Percentiles rank a stretch among this genome's conserved stretches.
These are phyloP conservation scores for Paraescarpia echinospica DNA, from an alignment of 1,140 invertebrate genomes.

Conservation along the genomic window DNA sequence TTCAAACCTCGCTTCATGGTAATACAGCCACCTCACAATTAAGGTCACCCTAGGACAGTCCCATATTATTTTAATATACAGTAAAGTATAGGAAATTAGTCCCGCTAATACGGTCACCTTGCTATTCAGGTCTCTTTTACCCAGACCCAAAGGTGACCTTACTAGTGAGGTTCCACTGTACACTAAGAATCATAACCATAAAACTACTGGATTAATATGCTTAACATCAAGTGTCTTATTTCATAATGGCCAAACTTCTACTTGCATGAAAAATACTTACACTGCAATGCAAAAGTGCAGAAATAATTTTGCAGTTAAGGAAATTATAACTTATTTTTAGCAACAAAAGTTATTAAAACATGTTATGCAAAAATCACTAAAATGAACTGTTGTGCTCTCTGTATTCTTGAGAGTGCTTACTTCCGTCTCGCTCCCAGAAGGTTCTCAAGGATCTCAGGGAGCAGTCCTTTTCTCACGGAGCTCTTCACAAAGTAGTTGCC, in stretches of 20 bases:
- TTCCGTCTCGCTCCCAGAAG: slow-evolving; percentile 88
- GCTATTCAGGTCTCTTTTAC: too few species aligned
- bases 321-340: not conserved
- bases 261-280: not conserved
- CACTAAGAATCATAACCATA: too few species aligned
- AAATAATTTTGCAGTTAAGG: not conserved
- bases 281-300: not conserved
- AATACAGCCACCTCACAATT: too few species aligned
- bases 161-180: too few species aligned
- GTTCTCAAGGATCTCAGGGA: slow-evolving; percentile 96
- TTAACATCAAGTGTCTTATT: slow-evolving; percentile 61
- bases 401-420: slow-evolving; percentile 36
- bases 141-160: too few species aligned
- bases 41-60: too few species aligned
- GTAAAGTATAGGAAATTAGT: too few species aligned
- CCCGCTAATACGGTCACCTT: too few species aligned
- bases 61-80: too few species aligned
- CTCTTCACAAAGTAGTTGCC: slow-evolving; percentile 91
- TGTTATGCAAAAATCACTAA: not conserved
- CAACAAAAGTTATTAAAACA: not conserved
- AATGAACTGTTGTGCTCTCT: not conserved
- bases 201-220: not conserved
- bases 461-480: slow-evolving; percentile 78
- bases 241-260: slow-evolving; percentile 72
- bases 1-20: too few species aligned